Base-by-base conservation (phyloP, 1,140 invertebrate genomes). In the Pteromalus puparum region DNA sequence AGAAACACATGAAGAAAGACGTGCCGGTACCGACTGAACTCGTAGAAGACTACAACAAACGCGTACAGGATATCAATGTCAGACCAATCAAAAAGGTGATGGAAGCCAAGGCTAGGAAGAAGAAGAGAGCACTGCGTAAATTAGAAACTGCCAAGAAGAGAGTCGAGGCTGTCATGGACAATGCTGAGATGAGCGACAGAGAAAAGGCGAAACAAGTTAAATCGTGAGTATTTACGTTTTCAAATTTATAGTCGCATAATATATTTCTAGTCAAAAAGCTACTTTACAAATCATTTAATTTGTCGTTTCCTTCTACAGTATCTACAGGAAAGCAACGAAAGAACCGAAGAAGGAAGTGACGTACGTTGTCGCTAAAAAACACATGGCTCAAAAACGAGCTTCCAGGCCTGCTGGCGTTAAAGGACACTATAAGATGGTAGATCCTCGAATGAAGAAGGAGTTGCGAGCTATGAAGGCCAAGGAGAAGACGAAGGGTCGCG, bases 71-170 rank as follows among this genome's bases (percentile, higher is more conserved):
- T 86, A 95, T 99, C 7, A 98, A 99, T 93, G 96, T 96, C 0
- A 94, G 98, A 79, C 98, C 99, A 21, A 99, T 99, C 73, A 99
- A 99, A 92, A 99, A 99, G 94, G 97, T 99, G 0, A 96, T 98
- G 87, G 98, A 99, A 94, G 99, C 99, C 0, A 99, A 99, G 92
- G 97, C 98, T 0, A 95, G 99, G 73, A 99, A 99, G 94, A 99
- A 99, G 95, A 96, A 96, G 90, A 96, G 97, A 86, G 96, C 97
- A 70, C 91, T 97, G 75, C 96, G 95, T 86, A 97, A 96, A 90
- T 92, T 99, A 90, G 98, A 99, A 88, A 98, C 97, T 89, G 98
- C 98, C 0, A 98, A 98, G 92, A 99, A 99, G 93, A 98, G 98
- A 91, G 96, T 98, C 1, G 98, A 99, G 91, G 94, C 95, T 24